phyloP scores from a whole-genome alignment of 2,888 invertebrate species.

The Lamellibrachia columna region DNA sequence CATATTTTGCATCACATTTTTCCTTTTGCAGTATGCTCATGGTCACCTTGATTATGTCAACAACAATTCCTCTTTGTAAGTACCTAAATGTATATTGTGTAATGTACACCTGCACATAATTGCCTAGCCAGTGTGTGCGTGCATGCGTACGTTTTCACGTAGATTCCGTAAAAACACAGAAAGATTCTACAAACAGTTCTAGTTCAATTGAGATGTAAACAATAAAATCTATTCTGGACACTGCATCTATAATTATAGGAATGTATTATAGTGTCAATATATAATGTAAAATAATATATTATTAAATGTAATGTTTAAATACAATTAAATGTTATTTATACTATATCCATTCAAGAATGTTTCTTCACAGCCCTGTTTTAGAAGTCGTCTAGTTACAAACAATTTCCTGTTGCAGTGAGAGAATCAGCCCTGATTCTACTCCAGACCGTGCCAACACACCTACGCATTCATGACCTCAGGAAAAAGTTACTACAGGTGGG shows the following conservation, averaged over 20 bases:
- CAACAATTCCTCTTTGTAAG: slow-evolving; percentile 66
- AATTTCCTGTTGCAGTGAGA: slow-evolving; percentile 37
- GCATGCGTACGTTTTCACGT: not conserved
- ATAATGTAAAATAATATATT: no score
- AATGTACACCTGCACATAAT: not conserved
- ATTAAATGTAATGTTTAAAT: no score
- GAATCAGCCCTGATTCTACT: slow-evolving; percentile 66
- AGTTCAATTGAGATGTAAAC: no score
- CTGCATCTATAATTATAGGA: no score
- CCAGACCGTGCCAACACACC: slow-evolving; percentile 98
- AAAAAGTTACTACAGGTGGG: slow-evolving; percentile 75
- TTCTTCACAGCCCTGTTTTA: no score
- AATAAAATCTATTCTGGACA: no score
- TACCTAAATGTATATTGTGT: slow-evolving; percentile 36
- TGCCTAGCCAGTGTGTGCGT: not conserved
- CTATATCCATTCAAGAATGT: no score
- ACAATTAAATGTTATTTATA: no score
- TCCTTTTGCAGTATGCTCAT: slow-evolving; percentile 78
- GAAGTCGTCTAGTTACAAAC: no score
- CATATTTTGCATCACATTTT: slow-evolving; percentile 37
- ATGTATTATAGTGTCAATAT: no score
- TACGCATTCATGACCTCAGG: slow-evolving; percentile 85
- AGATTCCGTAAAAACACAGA: no score
- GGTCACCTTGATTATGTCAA: slow-evolving; percentile 65
- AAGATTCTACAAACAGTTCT: no score